A percentile compares a stretch with the other conserved stretches of the same genome.
These are phyloP conservation scores for Myotis yumanensis DNA, from an alignment of 2,113 vertebrate species.

Conservation along the genomic window DNA sequence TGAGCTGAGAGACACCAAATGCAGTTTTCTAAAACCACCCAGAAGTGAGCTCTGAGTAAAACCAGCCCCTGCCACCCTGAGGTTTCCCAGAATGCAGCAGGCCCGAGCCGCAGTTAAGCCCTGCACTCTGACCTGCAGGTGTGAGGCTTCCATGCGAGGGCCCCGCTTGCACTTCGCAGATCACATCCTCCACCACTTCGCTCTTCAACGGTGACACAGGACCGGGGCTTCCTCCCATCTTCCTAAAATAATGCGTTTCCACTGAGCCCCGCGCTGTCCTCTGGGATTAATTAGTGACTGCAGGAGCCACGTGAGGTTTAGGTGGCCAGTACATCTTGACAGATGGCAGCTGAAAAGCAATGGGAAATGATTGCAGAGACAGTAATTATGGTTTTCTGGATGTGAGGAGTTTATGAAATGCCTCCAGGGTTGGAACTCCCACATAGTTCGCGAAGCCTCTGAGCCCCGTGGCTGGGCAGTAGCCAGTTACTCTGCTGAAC, in stretches of 20 bases:
- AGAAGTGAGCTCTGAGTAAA: neutral
- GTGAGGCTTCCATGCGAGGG: neutral
- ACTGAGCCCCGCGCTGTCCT: conserved; percentile 39
- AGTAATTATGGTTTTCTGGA: conserved; percentile 60
- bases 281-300: conserved; percentile 63
- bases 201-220: neutral
- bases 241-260: conserved; percentile 30
- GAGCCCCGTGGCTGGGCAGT: conserved; percentile 50
- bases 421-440: conserved; percentile 59
- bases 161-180: neutral
- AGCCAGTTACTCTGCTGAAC: conserved; percentile 52
- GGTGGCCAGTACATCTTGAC: conserved; percentile 56
- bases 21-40: neutral
- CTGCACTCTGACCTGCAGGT: neutral
- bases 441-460: conserved; percentile 57
- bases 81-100: neutral
- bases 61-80: no score
- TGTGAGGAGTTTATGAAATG: conserved; percentile 70
- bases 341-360: conserved; percentile 65
- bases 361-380: conserved; percentile 29
- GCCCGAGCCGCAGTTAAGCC: no score
- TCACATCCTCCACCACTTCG: neutral
- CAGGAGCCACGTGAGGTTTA: conserved; percentile 51
- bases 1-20: neutral
- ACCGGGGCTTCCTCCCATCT: neutral